Conservation (phyloP, 2,888 invertebrate genomes). For the Alviniconcha strummeri region DNA sequence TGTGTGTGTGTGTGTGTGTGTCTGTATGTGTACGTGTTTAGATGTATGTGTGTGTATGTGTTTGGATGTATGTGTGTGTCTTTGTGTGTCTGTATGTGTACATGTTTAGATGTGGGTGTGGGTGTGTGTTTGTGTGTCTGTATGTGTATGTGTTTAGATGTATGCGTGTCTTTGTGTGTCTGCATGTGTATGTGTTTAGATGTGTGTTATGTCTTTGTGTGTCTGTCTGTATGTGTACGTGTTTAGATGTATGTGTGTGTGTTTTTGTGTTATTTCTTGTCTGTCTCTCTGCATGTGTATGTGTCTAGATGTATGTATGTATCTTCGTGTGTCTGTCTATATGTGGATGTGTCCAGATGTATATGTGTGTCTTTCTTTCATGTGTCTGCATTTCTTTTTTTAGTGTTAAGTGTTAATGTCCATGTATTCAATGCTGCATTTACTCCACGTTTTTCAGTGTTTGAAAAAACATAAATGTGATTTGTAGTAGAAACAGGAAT, state of each 20-base stretch:
- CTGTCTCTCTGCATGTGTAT: background rate
- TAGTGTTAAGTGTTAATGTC: too few relatives aligned
- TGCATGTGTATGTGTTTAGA: background rate
- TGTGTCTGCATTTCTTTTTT: background rate
- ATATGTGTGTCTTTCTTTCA: background rate
- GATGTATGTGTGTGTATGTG: background rate
- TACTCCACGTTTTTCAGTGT: background rate
- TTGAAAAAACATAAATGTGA: background rate
- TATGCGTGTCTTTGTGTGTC: background rate
- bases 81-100: background rate
- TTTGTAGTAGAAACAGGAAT: too few relatives aligned
- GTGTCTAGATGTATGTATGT: background rate
- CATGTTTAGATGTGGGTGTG: background rate
- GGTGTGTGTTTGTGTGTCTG: background rate
- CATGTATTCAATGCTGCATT: background rate
- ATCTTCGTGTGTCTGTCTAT: background rate
- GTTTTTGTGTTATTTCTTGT: background rate
- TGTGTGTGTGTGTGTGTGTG: background rate
- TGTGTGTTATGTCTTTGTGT: background rate
- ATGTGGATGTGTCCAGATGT: background rate
- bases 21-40: background rate
- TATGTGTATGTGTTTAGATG: background rate
- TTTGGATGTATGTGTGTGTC: background rate
- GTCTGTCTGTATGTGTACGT: background rate
- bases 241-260: background rate